phyloP scores from a whole-genome alignment of 35 echinoderm and acorn worm species.

The Amphiura filiformis region DNA sequence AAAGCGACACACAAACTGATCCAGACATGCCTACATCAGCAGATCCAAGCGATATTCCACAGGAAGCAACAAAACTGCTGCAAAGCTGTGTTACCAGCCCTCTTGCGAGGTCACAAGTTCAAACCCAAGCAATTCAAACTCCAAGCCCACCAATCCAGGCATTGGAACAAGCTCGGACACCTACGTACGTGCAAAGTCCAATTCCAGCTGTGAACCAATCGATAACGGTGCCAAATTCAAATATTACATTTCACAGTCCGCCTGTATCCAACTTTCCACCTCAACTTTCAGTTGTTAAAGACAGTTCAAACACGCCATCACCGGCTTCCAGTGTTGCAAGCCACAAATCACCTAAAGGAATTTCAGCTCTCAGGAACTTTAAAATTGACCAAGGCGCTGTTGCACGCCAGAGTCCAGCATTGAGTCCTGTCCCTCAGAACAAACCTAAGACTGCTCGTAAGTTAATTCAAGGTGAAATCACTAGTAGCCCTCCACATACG shows the following conservation, averaged over 20 bases:
- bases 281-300: neutral
- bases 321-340: neutral
- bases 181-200: neutral
- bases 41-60: too few species aligned
- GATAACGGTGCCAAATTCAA: neutral
- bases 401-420: neutral
- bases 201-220: neutral
- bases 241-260: neutral
- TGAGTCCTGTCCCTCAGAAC: neutral
- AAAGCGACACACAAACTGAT: too few species aligned
- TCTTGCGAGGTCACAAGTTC: neutral
- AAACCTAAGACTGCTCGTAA: neutral
- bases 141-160: neutral
- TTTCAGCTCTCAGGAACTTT: slow-evolving; percentile 22
- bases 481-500: too few species aligned
- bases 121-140: neutral
- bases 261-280: neutral
- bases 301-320: neutral
- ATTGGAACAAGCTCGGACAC: neutral
- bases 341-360: slow-evolving; percentile 7
- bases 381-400: neutral
- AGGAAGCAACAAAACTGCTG: too few species aligned
- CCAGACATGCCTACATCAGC: too few species aligned
- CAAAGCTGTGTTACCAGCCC: neutral
- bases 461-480: neutral